phyloP scores from a whole-genome alignment of 2,797 vertebrate species.

The Etheostoma nigrum region DNA sequence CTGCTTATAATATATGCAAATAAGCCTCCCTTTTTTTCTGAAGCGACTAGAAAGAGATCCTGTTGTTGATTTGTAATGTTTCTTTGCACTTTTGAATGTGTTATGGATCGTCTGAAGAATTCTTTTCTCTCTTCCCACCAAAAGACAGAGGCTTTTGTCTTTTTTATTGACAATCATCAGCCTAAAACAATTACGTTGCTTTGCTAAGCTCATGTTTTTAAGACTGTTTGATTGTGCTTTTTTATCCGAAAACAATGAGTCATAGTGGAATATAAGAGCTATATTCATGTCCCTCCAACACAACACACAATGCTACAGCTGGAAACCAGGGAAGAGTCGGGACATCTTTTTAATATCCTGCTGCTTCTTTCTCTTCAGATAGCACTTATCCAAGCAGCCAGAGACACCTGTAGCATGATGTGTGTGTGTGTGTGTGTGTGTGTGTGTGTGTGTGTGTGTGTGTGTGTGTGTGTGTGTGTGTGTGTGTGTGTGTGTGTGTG shows the following conservation, averaged over 20 bases:
- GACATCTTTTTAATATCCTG: conserved; percentile 17
- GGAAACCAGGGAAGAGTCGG: conserved; percentile 9
- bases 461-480: conserved; percentile 1
- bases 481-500: not conserved
- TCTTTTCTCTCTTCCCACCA: conserved; percentile 55
- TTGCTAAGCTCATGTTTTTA: conserved; percentile 64
- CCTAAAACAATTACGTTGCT: conserved; percentile 63
- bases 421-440: not conserved
- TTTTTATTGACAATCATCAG: conserved; percentile 86
- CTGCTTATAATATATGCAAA: conserved; percentile 90
- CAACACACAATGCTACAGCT: conserved; percentile 44
- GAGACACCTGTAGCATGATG: conserved; percentile 25
- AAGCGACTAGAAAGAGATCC: conserved; percentile 70
- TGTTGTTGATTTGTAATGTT: conserved; percentile 64
- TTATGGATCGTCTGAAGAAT: conserved; percentile 62
- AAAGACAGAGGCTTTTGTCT: conserved; percentile 71
- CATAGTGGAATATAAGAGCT: conserved; percentile 64
- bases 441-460: not conserved
- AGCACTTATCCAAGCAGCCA: conserved; percentile 16
- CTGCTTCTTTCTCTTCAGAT: conserved; percentile 24
- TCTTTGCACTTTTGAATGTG: conserved; percentile 78
- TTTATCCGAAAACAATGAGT: conserved; percentile 55
- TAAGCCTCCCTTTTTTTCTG: conserved; percentile 82
- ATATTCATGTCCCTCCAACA: conserved; percentile 53
- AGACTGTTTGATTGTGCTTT: conserved; percentile 59